These are phyloP conservation scores for Halichoeres trimaculatus DNA, from an alignment of 2,113 vertebrate species.

Conservation along the genomic window DNA sequence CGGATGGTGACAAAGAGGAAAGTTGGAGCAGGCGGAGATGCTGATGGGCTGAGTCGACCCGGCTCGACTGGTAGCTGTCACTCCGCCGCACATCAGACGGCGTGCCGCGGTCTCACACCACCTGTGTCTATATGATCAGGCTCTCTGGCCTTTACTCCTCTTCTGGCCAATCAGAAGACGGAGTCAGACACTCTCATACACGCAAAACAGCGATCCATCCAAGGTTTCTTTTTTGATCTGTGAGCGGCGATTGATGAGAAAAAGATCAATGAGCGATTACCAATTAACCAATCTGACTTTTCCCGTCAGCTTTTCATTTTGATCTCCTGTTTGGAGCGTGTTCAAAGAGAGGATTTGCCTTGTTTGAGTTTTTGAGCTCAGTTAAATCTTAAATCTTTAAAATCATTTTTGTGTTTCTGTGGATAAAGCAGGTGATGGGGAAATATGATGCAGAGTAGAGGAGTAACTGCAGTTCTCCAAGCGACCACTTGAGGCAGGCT, in stretches of 20 bases:
- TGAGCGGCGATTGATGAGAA: neutral
- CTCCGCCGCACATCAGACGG: slow-evolving; percentile 65
- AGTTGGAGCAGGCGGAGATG: slow-evolving; percentile 32
- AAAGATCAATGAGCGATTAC: no score
- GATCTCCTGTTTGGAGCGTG: no score
- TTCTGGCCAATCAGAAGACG: slow-evolving; percentile 13
- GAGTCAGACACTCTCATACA: slow-evolving; percentile 1
- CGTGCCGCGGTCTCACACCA: slow-evolving; percentile 56
- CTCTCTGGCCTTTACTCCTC: slow-evolving; percentile 41
- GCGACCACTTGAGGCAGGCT: no score
- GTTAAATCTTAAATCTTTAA: no score
- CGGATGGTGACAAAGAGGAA: slow-evolving; percentile 22
- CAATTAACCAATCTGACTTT: no score
- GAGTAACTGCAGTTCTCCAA: no score
- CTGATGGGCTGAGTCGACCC: slow-evolving; percentile 66
- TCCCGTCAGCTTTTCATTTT: no score
- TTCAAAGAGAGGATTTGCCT: no score
- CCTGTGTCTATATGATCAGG: slow-evolving; percentile 57
- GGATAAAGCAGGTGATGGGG: no score
- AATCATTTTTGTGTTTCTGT: no score
- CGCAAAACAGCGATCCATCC: slow-evolving; percentile 25
- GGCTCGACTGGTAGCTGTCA: slow-evolving; percentile 71
- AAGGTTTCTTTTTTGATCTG: slow-evolving; percentile 6
- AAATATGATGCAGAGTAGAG: no score
- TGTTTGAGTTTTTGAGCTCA: no score